phyloP scores from a whole-genome alignment of 2,888 invertebrate genomes.

The Antitype chi region DNA sequence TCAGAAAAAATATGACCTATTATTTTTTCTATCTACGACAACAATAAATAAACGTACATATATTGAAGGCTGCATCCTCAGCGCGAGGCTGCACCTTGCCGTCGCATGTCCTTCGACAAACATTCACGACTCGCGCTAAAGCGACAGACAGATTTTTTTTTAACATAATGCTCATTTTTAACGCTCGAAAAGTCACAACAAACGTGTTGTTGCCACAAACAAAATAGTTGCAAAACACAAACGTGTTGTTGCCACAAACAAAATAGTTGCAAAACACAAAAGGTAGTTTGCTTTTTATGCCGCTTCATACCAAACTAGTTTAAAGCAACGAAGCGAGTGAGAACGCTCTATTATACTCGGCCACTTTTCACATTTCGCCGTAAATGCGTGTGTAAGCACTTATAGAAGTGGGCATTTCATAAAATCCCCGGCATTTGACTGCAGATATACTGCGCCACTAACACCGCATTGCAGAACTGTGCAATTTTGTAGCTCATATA shows the following conservation, averaged over 20 bases:
- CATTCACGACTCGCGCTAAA: conserved; percentile 6
- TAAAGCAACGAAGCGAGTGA: conserved; percentile 28
- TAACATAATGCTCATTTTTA: conserved; percentile 19
- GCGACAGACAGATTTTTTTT: conserved; percentile 1
- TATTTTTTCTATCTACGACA: neutral
- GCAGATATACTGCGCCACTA: conserved; percentile 60
- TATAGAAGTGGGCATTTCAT: conserved; percentile 47
- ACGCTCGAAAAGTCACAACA: conserved; percentile 17
- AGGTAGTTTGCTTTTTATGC: conserved; percentile 30
- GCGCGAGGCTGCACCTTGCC: conserved; percentile 28
- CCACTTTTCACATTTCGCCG: conserved; percentile 50
- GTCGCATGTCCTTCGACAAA: conserved; percentile 8
- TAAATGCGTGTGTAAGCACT: conserved; percentile 44
- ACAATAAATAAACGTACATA: conserved; percentile 7
- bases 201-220: conserved; percentile 31
- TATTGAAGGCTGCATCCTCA: conserved; percentile 22
- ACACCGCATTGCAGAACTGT: conserved; percentile 60
- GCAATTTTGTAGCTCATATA: conserved; percentile 30
- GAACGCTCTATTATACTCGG: conserved; percentile 31
- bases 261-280: conserved; percentile 41
- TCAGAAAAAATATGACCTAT: neutral
- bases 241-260: conserved; percentile 39
- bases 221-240: conserved; percentile 37
- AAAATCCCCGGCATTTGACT: conserved; percentile 52
- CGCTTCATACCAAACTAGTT: conserved; percentile 49